Conservation (phyloP, 2,888 invertebrate species). For the Dicyrtomina minuta region DNA sequence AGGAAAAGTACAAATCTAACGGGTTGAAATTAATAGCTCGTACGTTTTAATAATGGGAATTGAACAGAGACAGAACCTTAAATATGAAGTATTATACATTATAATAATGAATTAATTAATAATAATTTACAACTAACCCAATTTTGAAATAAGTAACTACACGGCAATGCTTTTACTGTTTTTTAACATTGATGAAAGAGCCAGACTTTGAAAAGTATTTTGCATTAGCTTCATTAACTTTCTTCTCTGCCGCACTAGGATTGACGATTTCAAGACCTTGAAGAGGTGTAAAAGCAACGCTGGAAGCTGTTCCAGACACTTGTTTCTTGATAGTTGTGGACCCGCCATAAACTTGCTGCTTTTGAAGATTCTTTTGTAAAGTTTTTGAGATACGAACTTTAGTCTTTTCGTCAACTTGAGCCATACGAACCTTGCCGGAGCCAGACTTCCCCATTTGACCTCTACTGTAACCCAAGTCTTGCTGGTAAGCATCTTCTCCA, state of each 20-base stretch:
- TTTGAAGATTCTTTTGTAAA: slow-evolving; percentile 89
- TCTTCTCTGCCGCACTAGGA: slow-evolving; percentile 94
- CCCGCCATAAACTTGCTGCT: slow-evolving; percentile 88
- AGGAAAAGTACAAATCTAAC: no score
- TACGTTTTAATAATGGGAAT: no score
- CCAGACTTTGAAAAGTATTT: slow-evolving; percentile 96
- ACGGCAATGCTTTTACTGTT: no score
- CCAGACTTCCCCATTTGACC: slow-evolving; percentile 94
- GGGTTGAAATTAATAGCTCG: no score
- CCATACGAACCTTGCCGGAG: slow-evolving; percentile 86
- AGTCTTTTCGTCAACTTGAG: slow-evolving; percentile 97
- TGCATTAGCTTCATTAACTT: slow-evolving; percentile 82
- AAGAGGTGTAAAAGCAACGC: slow-evolving; percentile 96
- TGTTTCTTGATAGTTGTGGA: slow-evolving; percentile 92
- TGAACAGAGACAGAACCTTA: no score
- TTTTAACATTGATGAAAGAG: slow-evolving; percentile 74
- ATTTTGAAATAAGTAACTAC: no score
- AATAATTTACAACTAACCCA: no score
- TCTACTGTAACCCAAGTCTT: slow-evolving; percentile 93
- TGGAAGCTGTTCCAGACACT: slow-evolving; percentile 96
- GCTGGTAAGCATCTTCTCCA: slow-evolving; percentile 99
- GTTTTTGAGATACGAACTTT: slow-evolving; percentile 99
- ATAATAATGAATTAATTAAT: no score
- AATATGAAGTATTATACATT: no score
- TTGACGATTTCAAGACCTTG: slow-evolving; percentile 99